Base-by-base conservation (phyloP, 1,140 invertebrate species). In the Augochlora pura region DNA sequence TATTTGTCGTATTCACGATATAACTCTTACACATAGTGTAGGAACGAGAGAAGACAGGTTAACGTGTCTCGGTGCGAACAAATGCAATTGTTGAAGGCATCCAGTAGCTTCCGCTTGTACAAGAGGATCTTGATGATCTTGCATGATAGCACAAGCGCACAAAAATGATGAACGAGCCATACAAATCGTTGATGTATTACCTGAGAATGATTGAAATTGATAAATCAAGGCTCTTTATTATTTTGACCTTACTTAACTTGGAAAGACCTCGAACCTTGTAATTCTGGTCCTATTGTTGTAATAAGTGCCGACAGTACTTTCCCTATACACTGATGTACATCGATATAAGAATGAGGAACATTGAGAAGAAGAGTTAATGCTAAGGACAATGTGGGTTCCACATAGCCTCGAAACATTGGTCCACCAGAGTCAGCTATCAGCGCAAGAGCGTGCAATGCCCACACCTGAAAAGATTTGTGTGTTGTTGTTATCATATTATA, bases 371-470 rank as follows among this genome's bases (percentile, higher is more conserved):
- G 93, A 89, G 98, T 98, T 32, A 99, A 92, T 38, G 97, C 96
- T 32, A 99, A 94, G 2, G 96, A 97, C 38, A 99, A 93, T 0
- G 97, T 97, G 0, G 98, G 98, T 90, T 99, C 99, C 16, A 99
- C 98, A 93, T 99, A 99, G 21, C 97, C 96, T 32, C 98, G 94
- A 93, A 99, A 99, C 98, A 99, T 99, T 39, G 98, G 99, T 1
- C 99, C 99, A 32, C 98, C 98, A 10, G 98, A 99, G 91, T 99
- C 98, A 38, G 98, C 98, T 77, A 99, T 98, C 77, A 99, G 94
- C 12, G 98, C 97, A 49, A 99, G 91, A 3, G 98, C 98, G 93
- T 99, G 98, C 6, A 99, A 93, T 0, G 99, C 96, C 99, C 99
- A 99, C 49, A 99, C 97, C 96, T 99, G 87, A 46, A 92, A 86